Percentiles rank a stretch among this genome's conserved stretches.
Evolutionary conservation across 2,113 vertebrate species (phyloP).

Genomic region (Oryzias javanicus): DNA sequence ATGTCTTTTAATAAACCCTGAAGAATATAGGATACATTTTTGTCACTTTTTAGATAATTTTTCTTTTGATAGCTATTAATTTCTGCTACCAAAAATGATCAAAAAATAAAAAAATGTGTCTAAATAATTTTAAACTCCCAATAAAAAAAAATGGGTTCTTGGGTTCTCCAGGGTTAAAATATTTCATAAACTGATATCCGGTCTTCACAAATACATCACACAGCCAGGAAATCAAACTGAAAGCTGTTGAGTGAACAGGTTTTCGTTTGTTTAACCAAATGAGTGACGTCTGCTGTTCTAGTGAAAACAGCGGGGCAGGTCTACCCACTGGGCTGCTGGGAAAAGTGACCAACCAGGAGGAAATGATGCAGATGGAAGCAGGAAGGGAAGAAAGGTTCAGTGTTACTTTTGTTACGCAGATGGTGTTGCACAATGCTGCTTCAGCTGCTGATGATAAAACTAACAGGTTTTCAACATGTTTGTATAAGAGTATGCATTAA

Average conservation of each 20-base stretch:
- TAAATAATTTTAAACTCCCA: too few relatives aligned
- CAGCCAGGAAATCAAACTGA: not conserved
- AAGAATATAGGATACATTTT: too few relatives aligned
- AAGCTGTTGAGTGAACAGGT: not conserved
- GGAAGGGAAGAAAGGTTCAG: constrained; percentile 34
- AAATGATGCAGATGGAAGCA: constrained; percentile 41
- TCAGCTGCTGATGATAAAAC: too few relatives aligned
- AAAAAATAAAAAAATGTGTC: too few relatives aligned
- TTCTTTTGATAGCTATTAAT: too few relatives aligned
- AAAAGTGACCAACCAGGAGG: constrained; percentile 45
- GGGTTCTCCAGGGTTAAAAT: not conserved
- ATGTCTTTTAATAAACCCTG: too few relatives aligned
- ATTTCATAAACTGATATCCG: not conserved
- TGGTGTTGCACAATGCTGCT: not conserved
- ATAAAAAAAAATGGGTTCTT: too few relatives aligned
- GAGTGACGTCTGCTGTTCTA: not conserved
- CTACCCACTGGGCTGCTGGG: constrained; percentile 24
- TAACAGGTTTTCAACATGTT: too few relatives aligned
- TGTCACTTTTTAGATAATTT: too few relatives aligned
- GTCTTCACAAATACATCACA: constrained; percentile 4
- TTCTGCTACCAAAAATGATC: too few relatives aligned
- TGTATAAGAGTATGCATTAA: too few relatives aligned
- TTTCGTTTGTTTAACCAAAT: constrained; percentile 14
- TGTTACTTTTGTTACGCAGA: constrained; percentile 14
- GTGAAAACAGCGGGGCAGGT: constrained; percentile 12